A percentile compares a stretch with the other conserved stretches of the same genome.
Evolutionary conservation across 2,797 vertebrate genomes (phyloP).

Genomic region (Cryptoblepharus egeriae): DNA sequence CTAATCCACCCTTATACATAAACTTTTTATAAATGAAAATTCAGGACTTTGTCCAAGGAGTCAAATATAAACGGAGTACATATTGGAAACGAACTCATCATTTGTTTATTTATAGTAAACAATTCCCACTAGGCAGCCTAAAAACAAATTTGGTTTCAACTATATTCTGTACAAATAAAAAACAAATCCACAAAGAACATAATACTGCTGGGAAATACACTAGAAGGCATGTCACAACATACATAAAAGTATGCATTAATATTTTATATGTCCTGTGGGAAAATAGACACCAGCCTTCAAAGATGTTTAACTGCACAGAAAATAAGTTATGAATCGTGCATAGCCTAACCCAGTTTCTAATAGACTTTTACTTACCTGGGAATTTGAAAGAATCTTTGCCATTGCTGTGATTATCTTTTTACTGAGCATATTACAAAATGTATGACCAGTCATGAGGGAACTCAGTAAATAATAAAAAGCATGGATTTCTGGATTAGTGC

Average conservation of each 20-base stretch:
- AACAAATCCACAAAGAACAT: constrained; percentile 35
- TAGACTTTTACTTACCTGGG: constrained; percentile 47
- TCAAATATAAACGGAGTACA: constrained; percentile 12
- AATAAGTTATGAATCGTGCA: constrained; percentile 15
- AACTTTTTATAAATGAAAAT: background rate
- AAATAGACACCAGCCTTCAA: constrained; percentile 38
- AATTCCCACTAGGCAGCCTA: constrained; percentile 41
- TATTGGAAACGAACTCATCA: constrained; percentile 23
- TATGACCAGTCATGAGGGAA: constrained; percentile 15
- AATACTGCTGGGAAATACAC: constrained; percentile 42
- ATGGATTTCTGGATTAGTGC: constrained; percentile 33
- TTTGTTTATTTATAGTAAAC: constrained; percentile 46
- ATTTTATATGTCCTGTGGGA: constrained; percentile 49
- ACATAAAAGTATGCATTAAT: constrained; percentile 45
- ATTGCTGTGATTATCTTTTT: constrained; percentile 16
- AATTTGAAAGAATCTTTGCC: constrained; percentile 43
- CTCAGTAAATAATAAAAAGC: constrained; percentile 47
- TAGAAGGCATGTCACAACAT: constrained; percentile 48
- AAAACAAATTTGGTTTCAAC: constrained; percentile 44
- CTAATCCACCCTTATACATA: background rate
- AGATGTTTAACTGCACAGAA: constrained; percentile 45
- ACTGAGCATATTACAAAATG: constrained; percentile 33
- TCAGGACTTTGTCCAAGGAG: constrained; percentile 10
- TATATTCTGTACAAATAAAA: constrained; percentile 42
- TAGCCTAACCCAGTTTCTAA: constrained; percentile 36